Base-by-base conservation (phyloP, 2,113 vertebrate species). In the Saguinus imperator region DNA sequence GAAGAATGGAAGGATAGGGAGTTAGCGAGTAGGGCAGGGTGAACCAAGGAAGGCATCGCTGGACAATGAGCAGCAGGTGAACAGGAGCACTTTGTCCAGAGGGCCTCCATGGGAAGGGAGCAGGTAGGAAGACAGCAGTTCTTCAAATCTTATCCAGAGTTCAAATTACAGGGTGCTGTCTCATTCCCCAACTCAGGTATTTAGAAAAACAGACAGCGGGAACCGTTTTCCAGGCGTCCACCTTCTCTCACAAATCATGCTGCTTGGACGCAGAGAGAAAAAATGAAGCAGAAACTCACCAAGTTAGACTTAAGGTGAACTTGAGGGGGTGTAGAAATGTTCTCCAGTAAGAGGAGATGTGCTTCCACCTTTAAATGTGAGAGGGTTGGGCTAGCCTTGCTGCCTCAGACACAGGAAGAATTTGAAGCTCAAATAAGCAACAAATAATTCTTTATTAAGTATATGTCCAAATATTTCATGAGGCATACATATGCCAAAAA, bases 1-100 rank as follows among this genome's bases (percentile, higher is more conserved):
- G 35, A 14, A 20, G 18, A 23, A 27, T 0, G 2, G n/a, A 50
- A 20, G 1, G 29, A 18, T 27, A 1, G 5, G 10, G 5, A 0
- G 2, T 2, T 16, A 3, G 1, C 0, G 13, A 17, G 3, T 17
- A 11, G 27, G 16, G 25, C 25, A 11, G 2, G n/a, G 29, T 29
- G 32, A 32, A 35, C 1, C 9, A 8, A 89, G 0, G 10, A 23
- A 13, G 40, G 45, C 68, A 2, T 3, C 13, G 27, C 37, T 25
- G 29, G 68, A 23, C 1, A 1, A 35, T 1, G 1, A 0, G 6
- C 37, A 37, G 57, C 21, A 0, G 6, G 14, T 2, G 61, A 27
- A 6, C 2, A 12, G 29, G 32, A 1, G 50, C 14, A 17, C 66
- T 32, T 35, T 18, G 1, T 1, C 0, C 12, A 8, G 12, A 87